Base-by-base conservation (phyloP, 2,113 vertebrate genomes). In the Neotoma lepida region DNA sequence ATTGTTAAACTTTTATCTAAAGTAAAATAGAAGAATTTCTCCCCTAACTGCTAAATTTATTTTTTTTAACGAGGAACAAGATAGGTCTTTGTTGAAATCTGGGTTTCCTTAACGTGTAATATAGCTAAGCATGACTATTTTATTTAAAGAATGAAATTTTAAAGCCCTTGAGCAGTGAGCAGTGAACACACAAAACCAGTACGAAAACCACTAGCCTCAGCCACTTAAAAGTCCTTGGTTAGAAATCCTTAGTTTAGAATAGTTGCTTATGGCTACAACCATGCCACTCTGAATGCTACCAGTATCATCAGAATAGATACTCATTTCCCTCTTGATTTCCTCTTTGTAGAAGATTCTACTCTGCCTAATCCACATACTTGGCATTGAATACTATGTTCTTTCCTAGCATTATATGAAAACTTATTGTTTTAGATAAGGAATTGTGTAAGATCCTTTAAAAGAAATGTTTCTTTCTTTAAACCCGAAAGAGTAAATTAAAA, bases 111-210 rank as follows among this genome's bases (percentile, higher is more conserved):
- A 66, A 95, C 80, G 6, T 35, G 89, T 41, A 95, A 30, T 9
- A 63, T 81, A 97, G 87, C 14, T 35, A 61, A 9, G 20, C 26
- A 91, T 54, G 39, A 10, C 39, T 96, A 91, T 86, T 95, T 94
- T 89, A 93, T 91, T 96, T 24, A 92, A 93, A 46, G 30, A 78
- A 64, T 51, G 9, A 5, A 89, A 71, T 96, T 78, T 92, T 91
- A 82, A 90, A 85, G 39, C 4, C 30, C 12, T 91, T 91, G 88
- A 87, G 7, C 70, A 94, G 41, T 92, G 24, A 94, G 94, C 51
- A 96, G 1, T 84, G 63, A 94, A 80, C 35, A 84, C 33, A 89
- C 70, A 88, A 94, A 91, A 94, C 51, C 94, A 84, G 20, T 91
- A 30, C 87, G n/a, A 91, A 93, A 93, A 96, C 70, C 22, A 89